Conservation (phyloP, 2,113 vertebrate species). For the Tetrax tetrax region DNA sequence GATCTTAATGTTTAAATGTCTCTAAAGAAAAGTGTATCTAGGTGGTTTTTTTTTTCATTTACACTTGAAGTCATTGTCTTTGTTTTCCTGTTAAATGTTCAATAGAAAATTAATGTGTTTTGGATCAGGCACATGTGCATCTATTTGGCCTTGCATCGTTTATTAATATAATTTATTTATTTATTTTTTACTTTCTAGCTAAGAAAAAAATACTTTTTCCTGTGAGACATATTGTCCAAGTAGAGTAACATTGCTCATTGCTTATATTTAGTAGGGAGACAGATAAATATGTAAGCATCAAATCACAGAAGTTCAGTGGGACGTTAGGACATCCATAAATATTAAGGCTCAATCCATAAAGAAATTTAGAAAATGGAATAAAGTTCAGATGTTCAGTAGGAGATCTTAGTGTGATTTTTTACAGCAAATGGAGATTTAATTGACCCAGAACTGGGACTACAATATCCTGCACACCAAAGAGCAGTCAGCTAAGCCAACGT, state of each 20-base stretch:
- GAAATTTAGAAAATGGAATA: not conserved
- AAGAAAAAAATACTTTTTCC: not conserved
- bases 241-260: not conserved
- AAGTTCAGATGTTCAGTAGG: not conserved
- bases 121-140: not conserved
- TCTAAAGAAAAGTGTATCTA: slow-evolving; percentile 49
- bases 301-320: not conserved
- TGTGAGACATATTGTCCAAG: not conserved
- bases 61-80: slow-evolving; percentile 30
- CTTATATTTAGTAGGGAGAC: not conserved
- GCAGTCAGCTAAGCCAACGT: not conserved
- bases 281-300: not conserved
- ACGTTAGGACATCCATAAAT: not conserved
- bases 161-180: not conserved
- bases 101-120: not conserved
- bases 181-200: not conserved
- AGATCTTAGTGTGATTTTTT: not conserved
- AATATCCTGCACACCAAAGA: not conserved
- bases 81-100: slow-evolving; percentile 23
- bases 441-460: not conserved
- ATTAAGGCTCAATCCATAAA: not conserved
- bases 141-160: slow-evolving; percentile 18
- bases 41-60: slow-evolving; percentile 5
- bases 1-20: slow-evolving; percentile 57
- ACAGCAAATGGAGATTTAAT: not conserved